Base-by-base conservation (phyloP, 2,888 invertebrate species). In the Malacosoma neustria region DNA sequence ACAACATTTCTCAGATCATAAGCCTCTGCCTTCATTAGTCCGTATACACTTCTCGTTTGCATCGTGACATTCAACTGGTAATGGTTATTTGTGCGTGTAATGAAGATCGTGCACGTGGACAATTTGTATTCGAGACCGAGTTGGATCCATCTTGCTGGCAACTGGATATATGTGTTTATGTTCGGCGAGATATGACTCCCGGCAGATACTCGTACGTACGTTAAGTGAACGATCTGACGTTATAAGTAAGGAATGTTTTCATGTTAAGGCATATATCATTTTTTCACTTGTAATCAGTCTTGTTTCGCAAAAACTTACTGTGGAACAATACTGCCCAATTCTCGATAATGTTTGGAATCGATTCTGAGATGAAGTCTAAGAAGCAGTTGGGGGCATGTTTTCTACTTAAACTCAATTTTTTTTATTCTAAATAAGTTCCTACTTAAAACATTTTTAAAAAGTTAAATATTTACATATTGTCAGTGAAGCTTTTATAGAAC, bases 31-130 rank as follows among this genome's bases (percentile, higher is more conserved):
- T 62, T 55, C 60, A 61, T 61, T 54, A 52, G 32, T 38, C 42
- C 34, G 43, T 33, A 39, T 50, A 48, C 46, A 48, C 41, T 50
- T 45, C 60, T 57, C 43, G 55, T 55, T 61, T 48, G 48, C 49
- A 57, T 56, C 60, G 58, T 63, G 65, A 64, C 58, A 61, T 59
- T 57, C 52, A 22, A 54, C 47, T 40, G 46, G 43, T 51, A 52
- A 50, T 57, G 48, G 49, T 51, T 51, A 51, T 61, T 61, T 60
- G 61, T 62, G 61, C 61, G 61, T 64, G 61, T 60, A 64, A 71
- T 65, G 62, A 61, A 62, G 57, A 63, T 61, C 67, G 62, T 69
- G 67, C 61, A 49, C 55, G 56, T 49, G 44, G 52, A 54, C 53
- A 48, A 49, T 52, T 53, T 54, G 46, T 60, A 49, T 36, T 36